phyloP scores from a whole-genome alignment of 2,797 vertebrate genomes.

The Orestias chungarensis region DNA sequence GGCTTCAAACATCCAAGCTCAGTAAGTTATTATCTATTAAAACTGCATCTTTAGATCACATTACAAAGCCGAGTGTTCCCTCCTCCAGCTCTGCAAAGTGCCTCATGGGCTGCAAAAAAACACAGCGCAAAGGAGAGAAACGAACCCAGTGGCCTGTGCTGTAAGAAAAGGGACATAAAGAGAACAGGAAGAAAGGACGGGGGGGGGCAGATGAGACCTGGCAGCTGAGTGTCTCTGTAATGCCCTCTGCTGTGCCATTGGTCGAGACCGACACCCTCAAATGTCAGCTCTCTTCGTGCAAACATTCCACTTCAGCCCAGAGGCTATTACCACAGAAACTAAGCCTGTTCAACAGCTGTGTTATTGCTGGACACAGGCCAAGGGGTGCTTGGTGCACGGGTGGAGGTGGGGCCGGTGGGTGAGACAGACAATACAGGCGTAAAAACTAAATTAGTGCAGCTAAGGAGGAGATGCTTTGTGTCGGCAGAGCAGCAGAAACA shows the following conservation, averaged over 20 bases:
- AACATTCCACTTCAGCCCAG: constrained; percentile 79
- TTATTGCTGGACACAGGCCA: constrained; percentile 86
- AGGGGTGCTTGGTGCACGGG: constrained; percentile 60
- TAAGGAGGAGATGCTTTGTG: constrained; percentile 27
- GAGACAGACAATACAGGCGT: constrained; percentile 44
- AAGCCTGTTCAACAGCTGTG: constrained; percentile 90
- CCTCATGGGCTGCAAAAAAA: constrained; percentile 75
- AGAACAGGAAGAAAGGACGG: constrained; percentile 27
- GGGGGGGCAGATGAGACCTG: constrained; percentile 67
- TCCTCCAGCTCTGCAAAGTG: constrained; percentile 71
- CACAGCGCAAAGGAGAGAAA: constrained; percentile 72
- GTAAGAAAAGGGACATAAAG: constrained; percentile 23
- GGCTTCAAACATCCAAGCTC: constrained; percentile 35
- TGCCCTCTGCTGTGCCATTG: constrained; percentile 51
- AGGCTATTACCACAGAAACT: constrained; percentile 82
- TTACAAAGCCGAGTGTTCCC: constrained; percentile 64
- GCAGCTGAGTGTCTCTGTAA: constrained; percentile 53
- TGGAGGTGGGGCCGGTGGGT: constrained; percentile 58
- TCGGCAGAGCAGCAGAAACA: constrained; percentile 1
- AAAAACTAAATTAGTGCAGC: constrained; percentile 17
- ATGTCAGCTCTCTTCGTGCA: constrained; percentile 78
- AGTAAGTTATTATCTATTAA: constrained; percentile 52
- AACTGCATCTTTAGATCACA: constrained; percentile 71
- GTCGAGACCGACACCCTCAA: constrained; percentile 66
- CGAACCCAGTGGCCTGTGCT: constrained; percentile 70